A percentile compares a stretch with the other conserved stretches of the same genome.
These are phyloP conservation scores for Ammodramus savannarum DNA, from an alignment of 2,113 vertebrate genomes.

Conservation along the genomic window DNA sequence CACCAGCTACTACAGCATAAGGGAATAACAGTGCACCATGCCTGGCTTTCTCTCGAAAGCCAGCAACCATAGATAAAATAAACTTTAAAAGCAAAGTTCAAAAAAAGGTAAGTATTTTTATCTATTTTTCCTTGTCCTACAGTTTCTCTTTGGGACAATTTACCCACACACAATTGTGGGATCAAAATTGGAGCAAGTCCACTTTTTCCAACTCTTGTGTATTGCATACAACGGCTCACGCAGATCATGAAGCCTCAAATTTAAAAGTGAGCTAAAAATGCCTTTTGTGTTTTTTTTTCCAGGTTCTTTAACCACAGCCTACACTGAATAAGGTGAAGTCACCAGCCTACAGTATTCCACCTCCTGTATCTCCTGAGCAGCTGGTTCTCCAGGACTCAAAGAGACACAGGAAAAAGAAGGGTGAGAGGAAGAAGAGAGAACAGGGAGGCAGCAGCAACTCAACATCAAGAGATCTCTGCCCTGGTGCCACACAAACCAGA, in stretches of 20 bases:
- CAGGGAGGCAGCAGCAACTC: not conserved
- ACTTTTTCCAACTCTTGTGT: not conserved
- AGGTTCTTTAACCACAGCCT: not conserved
- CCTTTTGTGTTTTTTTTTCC: not conserved
- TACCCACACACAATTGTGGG: fast-evolving
- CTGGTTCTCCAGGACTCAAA: not conserved
- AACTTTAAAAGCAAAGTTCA: not conserved
- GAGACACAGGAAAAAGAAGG: not conserved
- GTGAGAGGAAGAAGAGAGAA: not conserved
- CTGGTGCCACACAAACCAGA: not conserved
- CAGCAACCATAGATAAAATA: not conserved
- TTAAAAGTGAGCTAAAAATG: not conserved
- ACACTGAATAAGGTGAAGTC: not conserved
- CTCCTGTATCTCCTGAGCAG: not conserved
- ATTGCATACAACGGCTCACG: not conserved
- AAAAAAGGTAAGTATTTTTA: not conserved
- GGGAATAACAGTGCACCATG: not conserved
- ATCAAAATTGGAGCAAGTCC: not conserved
- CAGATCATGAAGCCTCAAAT: not conserved
- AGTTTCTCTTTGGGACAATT: not conserved
- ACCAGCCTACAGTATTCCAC: not conserved
- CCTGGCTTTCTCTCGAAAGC: not conserved
- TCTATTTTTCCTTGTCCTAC: not conserved
- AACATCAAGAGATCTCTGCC: not conserved
- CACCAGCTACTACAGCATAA: fast-evolving